A percentile compares a stretch with the other conserved stretches of the same genome.
Evolutionary conservation across 92 coral and sea anemone genomes (phyloP).

Genomic region (Phenganax marumi): DNA sequence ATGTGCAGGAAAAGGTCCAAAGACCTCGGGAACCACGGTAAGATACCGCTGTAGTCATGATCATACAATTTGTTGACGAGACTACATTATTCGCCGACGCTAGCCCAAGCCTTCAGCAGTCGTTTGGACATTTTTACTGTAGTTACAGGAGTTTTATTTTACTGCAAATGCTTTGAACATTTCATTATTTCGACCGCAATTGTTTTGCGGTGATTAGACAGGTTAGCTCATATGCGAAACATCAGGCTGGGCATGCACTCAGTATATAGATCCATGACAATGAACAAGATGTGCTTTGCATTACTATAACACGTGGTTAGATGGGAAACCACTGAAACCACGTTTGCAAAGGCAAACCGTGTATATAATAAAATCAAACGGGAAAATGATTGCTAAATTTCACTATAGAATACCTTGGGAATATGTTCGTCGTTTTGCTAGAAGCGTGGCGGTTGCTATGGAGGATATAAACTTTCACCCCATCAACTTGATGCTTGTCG

Average conservation of each 20-base stretch:
- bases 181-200: background rate
- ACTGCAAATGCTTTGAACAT: background rate
- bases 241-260: background rate
- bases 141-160: too few species aligned
- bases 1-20: constrained; percentile 82
- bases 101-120: background rate
- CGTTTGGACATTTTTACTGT: background rate
- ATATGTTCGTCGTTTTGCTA: background rate
- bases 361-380: background rate
- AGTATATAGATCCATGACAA: background rate
- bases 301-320: background rate
- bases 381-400: background rate
- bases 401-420: background rate
- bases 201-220: background rate
- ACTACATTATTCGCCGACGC: background rate
- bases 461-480: background rate
- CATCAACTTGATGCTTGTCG: background rate
- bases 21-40: constrained; percentile 74
- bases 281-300: background rate
- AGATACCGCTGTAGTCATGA: constrained; percentile 33
- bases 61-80: background rate
- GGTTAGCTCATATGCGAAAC: background rate
- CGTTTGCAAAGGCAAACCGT: background rate
- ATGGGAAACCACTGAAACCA: background rate
- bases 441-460: constrained; percentile 46